Conservation (phyloP, 2,113 vertebrate species). For the Polypterus senegalus region DNA sequence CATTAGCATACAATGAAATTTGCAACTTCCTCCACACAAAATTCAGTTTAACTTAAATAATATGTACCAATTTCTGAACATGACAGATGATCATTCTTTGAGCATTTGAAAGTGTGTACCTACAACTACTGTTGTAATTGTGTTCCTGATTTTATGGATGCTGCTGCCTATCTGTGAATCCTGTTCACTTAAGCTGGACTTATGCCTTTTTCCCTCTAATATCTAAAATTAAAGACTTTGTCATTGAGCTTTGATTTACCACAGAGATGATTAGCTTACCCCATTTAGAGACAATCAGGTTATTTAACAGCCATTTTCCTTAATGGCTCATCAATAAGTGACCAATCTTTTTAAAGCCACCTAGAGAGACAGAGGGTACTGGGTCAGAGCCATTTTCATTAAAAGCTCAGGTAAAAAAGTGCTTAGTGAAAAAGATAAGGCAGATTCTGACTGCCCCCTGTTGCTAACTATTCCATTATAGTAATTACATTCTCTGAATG, state of each 20-base stretch:
- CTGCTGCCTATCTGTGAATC: no score
- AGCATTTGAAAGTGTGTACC: no score
- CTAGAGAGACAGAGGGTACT: neutral
- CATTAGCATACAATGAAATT: no score
- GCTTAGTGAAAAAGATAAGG: neutral
- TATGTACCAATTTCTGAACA: no score
- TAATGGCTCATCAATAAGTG: conserved; percentile 2
- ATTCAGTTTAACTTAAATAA: no score
- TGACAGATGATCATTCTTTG: no score
- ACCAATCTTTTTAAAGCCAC: neutral
- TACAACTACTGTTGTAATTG: no score
- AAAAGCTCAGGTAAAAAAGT: neutral
- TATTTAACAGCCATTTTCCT: neutral
- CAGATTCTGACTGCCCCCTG: neutral
- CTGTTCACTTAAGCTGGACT: no score
- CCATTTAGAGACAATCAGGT: neutral
- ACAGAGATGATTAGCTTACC: neutral
- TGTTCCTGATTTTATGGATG: no score
- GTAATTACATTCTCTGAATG: conserved; percentile 19
- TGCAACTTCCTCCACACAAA: no score
- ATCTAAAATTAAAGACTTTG: no score
- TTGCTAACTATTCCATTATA: conserved; percentile 16
- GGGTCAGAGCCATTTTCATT: conserved; percentile 3
- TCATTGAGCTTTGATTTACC: neutral
- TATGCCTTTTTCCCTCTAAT: no score